phyloP scores from a whole-genome alignment of 2,113 vertebrate species.

The Seriola dumerili region DNA sequence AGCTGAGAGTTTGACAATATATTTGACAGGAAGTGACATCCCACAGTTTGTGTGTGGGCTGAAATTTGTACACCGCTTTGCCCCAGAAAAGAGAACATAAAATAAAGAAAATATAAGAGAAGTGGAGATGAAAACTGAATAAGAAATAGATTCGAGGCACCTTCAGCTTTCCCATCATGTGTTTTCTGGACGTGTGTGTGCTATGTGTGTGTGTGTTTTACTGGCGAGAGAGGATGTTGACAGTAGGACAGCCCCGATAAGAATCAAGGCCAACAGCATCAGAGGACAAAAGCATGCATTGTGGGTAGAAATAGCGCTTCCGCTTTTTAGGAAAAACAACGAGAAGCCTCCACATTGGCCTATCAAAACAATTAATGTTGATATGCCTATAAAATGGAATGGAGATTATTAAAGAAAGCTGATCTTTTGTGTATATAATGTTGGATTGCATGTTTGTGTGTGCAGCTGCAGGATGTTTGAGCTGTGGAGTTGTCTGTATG shows the following conservation, averaged over 20 bases:
- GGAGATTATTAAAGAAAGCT: slow-evolving; percentile 59
- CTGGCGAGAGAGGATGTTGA: slow-evolving; percentile 71
- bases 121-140: not conserved
- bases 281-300: slow-evolving; percentile 72
- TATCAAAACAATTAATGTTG: slow-evolving; percentile 54
- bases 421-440: slow-evolving; percentile 27
- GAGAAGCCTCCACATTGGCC: slow-evolving; percentile 20
- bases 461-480: slow-evolving; percentile 71
- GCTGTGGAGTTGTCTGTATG: slow-evolving; percentile 56
- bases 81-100: not conserved
- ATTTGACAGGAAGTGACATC: slow-evolving; percentile 59
- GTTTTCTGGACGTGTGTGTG: slow-evolving; percentile 8
- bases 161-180: slow-evolving; percentile 15
- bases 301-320: slow-evolving; percentile 66
- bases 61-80: not conserved
- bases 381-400: slow-evolving; percentile 36
- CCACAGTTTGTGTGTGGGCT: slow-evolving; percentile 19
- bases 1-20: slow-evolving; percentile 43
- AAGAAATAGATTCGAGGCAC: not conserved
- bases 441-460: slow-evolving; percentile 16
- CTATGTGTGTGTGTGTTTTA: slow-evolving; percentile 15
- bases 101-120: slow-evolving; percentile 8
- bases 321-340: slow-evolving; percentile 62
- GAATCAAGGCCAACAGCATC: slow-evolving; percentile 60
- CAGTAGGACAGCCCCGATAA: slow-evolving; percentile 68